These are phyloP conservation scores for Stigmatopora argus DNA, from an alignment of 2,113 vertebrate species.

Conservation along the genomic window DNA sequence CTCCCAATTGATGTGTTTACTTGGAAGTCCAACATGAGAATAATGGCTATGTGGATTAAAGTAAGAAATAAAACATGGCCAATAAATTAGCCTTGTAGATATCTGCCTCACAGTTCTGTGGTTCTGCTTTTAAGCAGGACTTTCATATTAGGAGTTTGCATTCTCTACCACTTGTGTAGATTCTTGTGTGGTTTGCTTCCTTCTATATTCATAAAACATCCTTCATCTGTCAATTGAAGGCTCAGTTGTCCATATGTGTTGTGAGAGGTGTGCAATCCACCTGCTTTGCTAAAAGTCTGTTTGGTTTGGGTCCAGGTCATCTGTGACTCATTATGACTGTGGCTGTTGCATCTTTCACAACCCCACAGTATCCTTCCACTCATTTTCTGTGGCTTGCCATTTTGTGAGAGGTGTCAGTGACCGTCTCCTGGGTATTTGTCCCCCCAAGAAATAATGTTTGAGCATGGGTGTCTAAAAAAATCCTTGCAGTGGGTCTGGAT, in stretches of 20 bases:
- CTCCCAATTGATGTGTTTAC: constrained; percentile 6
- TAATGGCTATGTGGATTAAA: background rate
- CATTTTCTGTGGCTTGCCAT: no score
- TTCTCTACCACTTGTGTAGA: background rate
- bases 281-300: no score
- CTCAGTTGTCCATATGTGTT: background rate
- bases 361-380: no score
- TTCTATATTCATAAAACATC: background rate
- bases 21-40: background rate
- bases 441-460: no score
- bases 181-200: background rate
- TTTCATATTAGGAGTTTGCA: background rate
- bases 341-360: no score
- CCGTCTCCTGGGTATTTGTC: no score
- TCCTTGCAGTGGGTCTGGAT: no score
- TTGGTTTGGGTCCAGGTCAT: no score
- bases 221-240: background rate
- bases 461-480: no score
- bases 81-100: background rate
- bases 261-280: no score
- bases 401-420: no score
- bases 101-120: background rate
- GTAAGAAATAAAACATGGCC: background rate
- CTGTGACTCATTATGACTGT: no score
- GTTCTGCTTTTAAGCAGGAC: background rate